Evolutionary conservation across 2,797 vertebrate genomes (phyloP).

Genomic region (Karalla daura): DNA sequence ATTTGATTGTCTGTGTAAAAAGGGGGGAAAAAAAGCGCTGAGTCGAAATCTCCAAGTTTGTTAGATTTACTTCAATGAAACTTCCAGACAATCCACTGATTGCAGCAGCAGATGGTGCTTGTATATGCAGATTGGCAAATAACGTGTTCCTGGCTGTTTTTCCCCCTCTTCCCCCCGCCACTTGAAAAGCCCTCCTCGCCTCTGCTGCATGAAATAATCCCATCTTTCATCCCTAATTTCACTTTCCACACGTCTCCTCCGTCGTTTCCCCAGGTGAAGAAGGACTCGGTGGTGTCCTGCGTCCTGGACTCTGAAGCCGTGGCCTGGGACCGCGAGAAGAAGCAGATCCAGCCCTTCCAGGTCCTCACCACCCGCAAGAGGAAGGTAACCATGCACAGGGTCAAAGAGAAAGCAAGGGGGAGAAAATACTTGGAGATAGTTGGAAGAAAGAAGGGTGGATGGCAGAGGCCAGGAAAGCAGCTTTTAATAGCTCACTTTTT

Average conservation of each 20-base stretch:
- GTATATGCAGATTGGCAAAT: constrained; percentile 14
- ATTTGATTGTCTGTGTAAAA: constrained; percentile 24
- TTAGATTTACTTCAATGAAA: constrained; percentile 16
- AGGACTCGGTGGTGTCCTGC: constrained; percentile 85
- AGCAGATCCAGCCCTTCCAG: constrained; percentile 93
- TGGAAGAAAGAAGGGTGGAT: constrained; percentile 12
- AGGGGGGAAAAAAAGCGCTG: no score
- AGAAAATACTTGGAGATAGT: constrained; percentile 16
- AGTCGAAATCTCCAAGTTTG: constrained; percentile 24
- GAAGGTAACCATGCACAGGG: constrained; percentile 81
- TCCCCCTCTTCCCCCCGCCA: no score
- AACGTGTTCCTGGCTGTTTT: background rate
- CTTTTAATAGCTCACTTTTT: no score
- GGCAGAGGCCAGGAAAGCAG: constrained; percentile 30
- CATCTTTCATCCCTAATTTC: background rate
- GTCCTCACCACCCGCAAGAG: constrained; percentile 93
- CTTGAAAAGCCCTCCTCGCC: background rate
- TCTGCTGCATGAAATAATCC: background rate
- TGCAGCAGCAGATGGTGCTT: constrained; percentile 31
- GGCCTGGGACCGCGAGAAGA: constrained; percentile 91
- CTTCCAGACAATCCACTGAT: constrained; percentile 20
- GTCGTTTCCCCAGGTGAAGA: constrained; percentile 80
- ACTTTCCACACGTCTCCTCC: background rate
- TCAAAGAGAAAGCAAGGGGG: background rate
- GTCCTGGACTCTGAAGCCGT: constrained; percentile 91